Base-by-base conservation (phyloP, 2,888 invertebrate genomes). In the Thumatha senex region DNA sequence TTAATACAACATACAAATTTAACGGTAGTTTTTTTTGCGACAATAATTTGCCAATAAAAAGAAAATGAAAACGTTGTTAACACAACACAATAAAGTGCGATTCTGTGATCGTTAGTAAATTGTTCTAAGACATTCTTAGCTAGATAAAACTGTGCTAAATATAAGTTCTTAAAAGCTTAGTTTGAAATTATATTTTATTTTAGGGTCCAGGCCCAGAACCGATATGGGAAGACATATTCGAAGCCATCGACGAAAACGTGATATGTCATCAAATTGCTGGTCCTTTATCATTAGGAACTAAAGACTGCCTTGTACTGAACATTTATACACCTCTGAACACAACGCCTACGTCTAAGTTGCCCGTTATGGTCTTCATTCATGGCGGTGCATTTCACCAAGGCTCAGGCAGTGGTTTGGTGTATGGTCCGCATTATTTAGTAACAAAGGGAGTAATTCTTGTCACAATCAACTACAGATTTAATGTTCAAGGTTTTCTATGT, bases 301-400 rank as follows among this genome's bases (percentile, higher is more conserved):
- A 72, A 43, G 68, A 89, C 40, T 90, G 90, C 48, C 67, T 89
- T 5, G 67, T 62, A 2, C 70, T 89, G 4, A 88, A 90, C 34
- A 76, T 91, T 0, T 82, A 76, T 56, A 80, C 83, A 0, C 88
- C 90, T 1, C 35, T 78, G 0, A 63, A 76, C 12, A 54, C 66
- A 0, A 14, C 48, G 0, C 34, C 62, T 0, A 52, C 59, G 3
- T 60, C 66, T 7, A 67, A 61, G 7, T 64, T 86, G 14, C 84
- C 89, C 0, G 87, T 89, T 7, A 90, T 90, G 89, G 74, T 85
- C 2, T 89, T 76, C 53, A 76, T 90, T 1, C 90, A 90, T 31
- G 90, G 90, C 7, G 90, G 90, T 52, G 89, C 83, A 0, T 91
- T 72, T 57, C 82, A 75, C 31, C 67, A 77, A 40, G 88, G 88